Evolutionary conservation across 2,113 vertebrate species (phyloP).

Genomic region (Rhizomys pruinosus): DNA sequence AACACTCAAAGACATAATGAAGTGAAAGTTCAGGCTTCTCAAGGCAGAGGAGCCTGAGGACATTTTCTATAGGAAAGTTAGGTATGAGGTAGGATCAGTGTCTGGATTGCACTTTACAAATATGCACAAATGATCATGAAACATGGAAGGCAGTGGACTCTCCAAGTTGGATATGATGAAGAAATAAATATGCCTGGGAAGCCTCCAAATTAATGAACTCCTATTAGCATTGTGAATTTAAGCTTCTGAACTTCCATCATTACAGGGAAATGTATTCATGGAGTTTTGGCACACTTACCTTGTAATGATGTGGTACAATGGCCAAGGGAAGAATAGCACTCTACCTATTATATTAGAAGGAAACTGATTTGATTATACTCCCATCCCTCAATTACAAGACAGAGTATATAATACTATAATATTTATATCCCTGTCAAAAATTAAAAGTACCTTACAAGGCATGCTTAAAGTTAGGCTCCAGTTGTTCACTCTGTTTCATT

Average conservation of each 20-base stretch:
- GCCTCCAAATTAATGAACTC: neutral
- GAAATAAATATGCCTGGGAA: neutral
- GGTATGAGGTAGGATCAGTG: neutral
- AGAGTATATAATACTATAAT: neutral
- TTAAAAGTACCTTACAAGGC: neutral
- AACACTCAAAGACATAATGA: no score
- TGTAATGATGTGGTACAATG: neutral
- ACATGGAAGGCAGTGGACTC: neutral
- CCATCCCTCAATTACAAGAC: neutral
- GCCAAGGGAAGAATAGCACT: neutral
- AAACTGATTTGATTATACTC: neutral
- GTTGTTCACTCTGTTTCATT: neutral
- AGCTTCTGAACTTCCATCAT: no score
- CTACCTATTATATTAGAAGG: neutral
- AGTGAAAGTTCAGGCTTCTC: fast-evolving
- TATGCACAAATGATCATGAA: neutral
- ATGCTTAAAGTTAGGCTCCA: neutral
- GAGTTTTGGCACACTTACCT: neutral
- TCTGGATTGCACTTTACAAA: no score
- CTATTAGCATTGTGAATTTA: neutral
- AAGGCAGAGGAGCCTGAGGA: neutral
- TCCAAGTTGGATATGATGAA: neutral
- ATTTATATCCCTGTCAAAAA: neutral
- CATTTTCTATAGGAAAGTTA: neutral
- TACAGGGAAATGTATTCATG: neutral